A percentile compares a stretch with the other conserved stretches of the same genome.
These are phyloP conservation scores for Rousettus leschenaultii DNA, from an alignment of 2,113 vertebrate species.

Conservation along the genomic window DNA sequence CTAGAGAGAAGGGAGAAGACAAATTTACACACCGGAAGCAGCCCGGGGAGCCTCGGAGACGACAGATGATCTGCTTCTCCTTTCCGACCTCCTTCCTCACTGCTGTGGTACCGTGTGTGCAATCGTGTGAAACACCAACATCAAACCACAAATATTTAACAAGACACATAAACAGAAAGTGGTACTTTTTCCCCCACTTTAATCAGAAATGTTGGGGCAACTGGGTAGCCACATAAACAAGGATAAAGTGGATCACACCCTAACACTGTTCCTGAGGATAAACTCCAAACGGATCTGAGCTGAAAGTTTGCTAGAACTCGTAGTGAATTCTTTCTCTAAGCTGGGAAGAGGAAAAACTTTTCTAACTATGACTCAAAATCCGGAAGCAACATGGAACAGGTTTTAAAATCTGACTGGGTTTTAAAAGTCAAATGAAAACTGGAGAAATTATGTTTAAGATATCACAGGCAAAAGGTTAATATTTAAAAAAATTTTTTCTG, in stretches of 20 bases:
- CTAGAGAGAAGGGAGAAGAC: conserved; percentile 76
- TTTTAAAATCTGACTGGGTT: neutral
- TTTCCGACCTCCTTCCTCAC: neutral
- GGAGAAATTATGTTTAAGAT: neutral
- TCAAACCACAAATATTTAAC: neutral
- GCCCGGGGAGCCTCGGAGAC: neutral
- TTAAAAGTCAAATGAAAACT: neutral
- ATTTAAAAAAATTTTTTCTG: neutral
- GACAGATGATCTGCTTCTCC: rapidly evolving
- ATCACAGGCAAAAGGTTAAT: neutral
- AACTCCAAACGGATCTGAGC: too few species aligned
- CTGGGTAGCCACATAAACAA: neutral
- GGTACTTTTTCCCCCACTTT: neutral
- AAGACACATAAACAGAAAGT: neutral
- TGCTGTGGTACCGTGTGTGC: rapidly evolving
- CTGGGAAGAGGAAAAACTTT: neutral
- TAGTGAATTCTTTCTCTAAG: neutral
- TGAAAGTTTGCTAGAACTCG: neutral
- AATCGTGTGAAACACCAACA: neutral
- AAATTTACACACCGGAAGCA: neutral
- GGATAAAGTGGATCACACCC: neutral
- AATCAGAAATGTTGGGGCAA: neutral
- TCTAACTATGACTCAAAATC: neutral
- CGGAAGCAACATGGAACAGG: neutral
- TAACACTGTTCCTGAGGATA: neutral